Evolutionary conservation across 2,797 vertebrate species (phyloP), one percentile per base, ranked within the genome.

Genomic region (Apogon talboti): DNA sequence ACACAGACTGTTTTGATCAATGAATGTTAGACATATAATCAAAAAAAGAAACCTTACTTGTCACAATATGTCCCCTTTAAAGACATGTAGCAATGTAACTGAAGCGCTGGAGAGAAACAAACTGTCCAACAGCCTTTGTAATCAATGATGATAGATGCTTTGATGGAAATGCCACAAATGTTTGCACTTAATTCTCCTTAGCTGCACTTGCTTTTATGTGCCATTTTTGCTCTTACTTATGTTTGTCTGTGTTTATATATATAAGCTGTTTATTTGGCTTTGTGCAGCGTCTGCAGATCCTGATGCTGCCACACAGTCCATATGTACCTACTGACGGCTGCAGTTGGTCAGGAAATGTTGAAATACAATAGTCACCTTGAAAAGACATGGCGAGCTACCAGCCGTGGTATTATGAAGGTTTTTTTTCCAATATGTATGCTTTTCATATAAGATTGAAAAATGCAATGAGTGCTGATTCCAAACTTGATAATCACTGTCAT

Each of bases 151-250:
- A 47, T 16, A 45, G 38, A 48, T 11, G 40, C 52, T 64, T 58
- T 49, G 48, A 49, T 2, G 2, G 11, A 62, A 38, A 63, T 48
- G 8, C 28, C 44, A 14, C 21, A 42, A 45, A n/a, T 30, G 28
- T 47, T 44, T 59, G 54, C 66, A 59, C 49, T 53, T 41, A 63
- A 61, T 47, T 37, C 11, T 58, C 21, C 18, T 21, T 38, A 15
- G 69, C 61, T 66, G 60, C 40, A 55, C 7, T 48, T 59, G 13
- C 24, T 28, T 28, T 28, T 6, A 28, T 28, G 4, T 28, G 3
- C 24, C 24, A 28, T 28, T 61, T 35, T 33, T 0, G 14, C 44
- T 63, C 53, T 30, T 54, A 61, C 50, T 12, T 35, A 21, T 52
- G 30, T 55, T 40, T 65, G 47, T 56, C 18, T 4, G 15, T 54